Evolutionary conservation across 2,113 vertebrate genomes (phyloP).

Genomic region (Sturnira hondurensis): DNA sequence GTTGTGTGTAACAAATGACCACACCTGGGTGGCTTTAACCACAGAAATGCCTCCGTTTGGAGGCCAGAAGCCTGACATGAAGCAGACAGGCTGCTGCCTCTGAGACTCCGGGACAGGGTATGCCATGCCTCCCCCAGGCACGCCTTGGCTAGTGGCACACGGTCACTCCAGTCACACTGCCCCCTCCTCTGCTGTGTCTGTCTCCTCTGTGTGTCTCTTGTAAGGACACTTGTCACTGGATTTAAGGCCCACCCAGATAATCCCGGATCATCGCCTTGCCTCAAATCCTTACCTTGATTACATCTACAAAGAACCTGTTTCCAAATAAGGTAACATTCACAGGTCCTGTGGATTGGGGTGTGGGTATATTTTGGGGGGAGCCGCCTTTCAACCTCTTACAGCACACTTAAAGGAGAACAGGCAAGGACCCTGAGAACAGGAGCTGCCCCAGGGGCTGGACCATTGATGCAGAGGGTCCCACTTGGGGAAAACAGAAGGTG

Average conservation of each 20-base stretch:
- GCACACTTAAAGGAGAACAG: too few relatives aligned
- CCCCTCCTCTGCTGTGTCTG: not conserved
- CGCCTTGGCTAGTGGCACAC: not conserved
- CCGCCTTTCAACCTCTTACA: not conserved
- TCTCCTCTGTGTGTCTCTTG: not conserved
- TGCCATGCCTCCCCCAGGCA: accelerated
- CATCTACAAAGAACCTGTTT: not conserved
- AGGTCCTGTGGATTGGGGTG: not conserved
- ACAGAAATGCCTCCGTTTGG: not conserved
- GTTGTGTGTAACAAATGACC: not conserved
- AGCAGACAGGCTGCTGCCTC: not conserved
- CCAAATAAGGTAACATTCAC: not conserved
- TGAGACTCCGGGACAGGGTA: not conserved
- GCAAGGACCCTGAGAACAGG: not conserved
- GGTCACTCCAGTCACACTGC: not conserved
- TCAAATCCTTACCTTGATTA: slow-evolving; percentile 25
- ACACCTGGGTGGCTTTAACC: too few relatives aligned
- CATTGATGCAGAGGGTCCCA: not conserved
- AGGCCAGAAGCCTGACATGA: not conserved
- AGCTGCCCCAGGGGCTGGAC: not conserved
- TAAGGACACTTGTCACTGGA: not conserved
- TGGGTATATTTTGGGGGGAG: too few relatives aligned
- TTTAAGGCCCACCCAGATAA: not conserved
- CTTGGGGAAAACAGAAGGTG: not conserved
- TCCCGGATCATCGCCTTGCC: slow-evolving; percentile 10